Base-by-base conservation (phyloP, 2,888 invertebrate species). In the Bruchidius siliquastri region DNA sequence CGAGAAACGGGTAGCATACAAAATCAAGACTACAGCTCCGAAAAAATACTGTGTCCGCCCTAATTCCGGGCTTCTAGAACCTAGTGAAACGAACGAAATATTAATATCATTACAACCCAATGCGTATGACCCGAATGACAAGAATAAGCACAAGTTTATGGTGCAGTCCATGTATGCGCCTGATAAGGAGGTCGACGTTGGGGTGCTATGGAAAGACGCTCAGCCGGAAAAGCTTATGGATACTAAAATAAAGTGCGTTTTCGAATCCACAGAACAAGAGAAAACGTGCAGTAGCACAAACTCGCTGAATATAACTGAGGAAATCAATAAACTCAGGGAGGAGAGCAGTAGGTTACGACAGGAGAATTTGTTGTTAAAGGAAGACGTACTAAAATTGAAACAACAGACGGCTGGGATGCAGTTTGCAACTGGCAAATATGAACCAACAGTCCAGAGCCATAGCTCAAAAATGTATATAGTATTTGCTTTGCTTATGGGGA, bases 1-100 rank as follows among this genome's bases (percentile, higher is more conserved):
- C 0, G 68, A 68, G 1, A 68, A 68, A 21, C 21, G 68, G 21
- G 22, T 68, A 13, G 68, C 22, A 3, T 68, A 68, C 68, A 68
- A 68, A 22, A 68, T 68, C 22, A 68, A 68, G 22, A 68, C 68
- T 6, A 68, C 68, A 68, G 68, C 68, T 68, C 68, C 68, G 21
- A 68, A 68, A 13, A 68, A 22, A 22, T 68, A 68, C 22, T 68
- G 68, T 68, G 68, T 68, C 6, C 68, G 68, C 21, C 68, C 68
- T 8, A 68, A 68, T 68, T 68, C 68, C 2, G 68, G 68, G 21
- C 21, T 68, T 18, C 21, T 68, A 22, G 68, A 68, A 22, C 68
- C 68, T 22, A 68, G 20, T 10, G 22, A 2, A 21, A 22, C 22
- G 1, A 13, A 68, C 21, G 68, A 68, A 68, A 20, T 68, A 21